These are phyloP conservation scores for Ophion costatus DNA, from an alignment of 2,888 invertebrate species.

Conservation along the genomic window DNA sequence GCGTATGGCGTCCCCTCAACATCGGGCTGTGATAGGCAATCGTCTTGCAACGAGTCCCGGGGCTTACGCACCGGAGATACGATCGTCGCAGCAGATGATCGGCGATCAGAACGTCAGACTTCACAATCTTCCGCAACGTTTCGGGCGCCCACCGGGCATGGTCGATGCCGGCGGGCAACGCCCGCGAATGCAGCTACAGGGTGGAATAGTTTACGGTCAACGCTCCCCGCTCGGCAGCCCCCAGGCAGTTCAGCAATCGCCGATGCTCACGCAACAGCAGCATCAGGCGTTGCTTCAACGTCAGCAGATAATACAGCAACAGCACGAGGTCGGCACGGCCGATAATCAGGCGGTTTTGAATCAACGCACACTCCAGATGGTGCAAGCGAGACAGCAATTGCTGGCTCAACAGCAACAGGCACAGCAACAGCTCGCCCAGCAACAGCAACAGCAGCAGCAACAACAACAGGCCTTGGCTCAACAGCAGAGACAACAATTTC, in stretches of 20 bases:
- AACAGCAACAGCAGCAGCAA: constrained; percentile 76
- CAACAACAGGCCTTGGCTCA: constrained; percentile 69
- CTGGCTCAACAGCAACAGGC: constrained; percentile 75
- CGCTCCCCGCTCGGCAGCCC: constrained; percentile 81
- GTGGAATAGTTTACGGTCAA: constrained; percentile 80
- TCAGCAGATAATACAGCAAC: constrained; percentile 75
- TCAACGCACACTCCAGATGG: constrained; percentile 70
- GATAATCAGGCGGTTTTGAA: constrained; percentile 68
- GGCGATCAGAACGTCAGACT: constrained; percentile 76
- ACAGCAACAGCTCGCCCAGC: constrained; percentile 77
- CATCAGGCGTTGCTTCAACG: constrained; percentile 80
- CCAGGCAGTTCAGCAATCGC: constrained; percentile 77
- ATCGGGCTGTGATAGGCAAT: constrained; percentile 82
- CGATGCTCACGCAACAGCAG: constrained; percentile 79
- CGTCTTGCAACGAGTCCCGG: constrained; percentile 86
- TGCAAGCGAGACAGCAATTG: constrained; percentile 76
- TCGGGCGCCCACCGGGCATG: constrained; percentile 82
- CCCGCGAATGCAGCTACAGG: constrained; percentile 80
- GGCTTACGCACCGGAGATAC: constrained; percentile 74
- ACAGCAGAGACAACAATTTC: constrained; percentile 81
- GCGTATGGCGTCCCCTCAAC: constrained; percentile 86
- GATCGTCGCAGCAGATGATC: constrained; percentile 80
- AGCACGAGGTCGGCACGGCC: constrained; percentile 71
- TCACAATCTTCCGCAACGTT: constrained; percentile 80
- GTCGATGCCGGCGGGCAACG: constrained; percentile 78